Percentiles rank a stretch among this genome's conserved stretches.
Evolutionary conservation across 2,113 vertebrate genomes (phyloP).

Genomic region (Urocynchramus pylzowi): DNA sequence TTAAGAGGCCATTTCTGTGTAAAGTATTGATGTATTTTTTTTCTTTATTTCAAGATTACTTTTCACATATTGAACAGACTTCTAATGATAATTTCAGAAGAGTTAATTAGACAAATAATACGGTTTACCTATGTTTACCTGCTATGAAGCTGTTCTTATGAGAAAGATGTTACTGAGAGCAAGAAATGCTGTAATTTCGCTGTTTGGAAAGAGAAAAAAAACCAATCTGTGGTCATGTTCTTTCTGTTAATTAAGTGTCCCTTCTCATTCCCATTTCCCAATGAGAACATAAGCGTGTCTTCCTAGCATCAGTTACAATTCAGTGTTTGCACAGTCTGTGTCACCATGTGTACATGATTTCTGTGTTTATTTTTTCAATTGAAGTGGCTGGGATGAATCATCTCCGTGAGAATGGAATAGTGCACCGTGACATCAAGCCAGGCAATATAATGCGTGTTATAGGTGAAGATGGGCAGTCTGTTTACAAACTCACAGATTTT

Average conservation of each 20-base stretch:
- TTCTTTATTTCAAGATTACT: background rate
- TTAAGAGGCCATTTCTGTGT: background rate
- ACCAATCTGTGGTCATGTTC: background rate
- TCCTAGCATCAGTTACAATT: background rate
- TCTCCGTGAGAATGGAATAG: constrained; percentile 94
- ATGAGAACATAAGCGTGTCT: background rate
- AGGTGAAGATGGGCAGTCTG: constrained; percentile 92
- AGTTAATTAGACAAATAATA: background rate
- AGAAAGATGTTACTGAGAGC: background rate
- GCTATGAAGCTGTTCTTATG: background rate
- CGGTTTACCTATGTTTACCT: background rate
- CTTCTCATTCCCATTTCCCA: background rate
- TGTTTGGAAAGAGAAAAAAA: background rate
- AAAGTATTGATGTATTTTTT: background rate
- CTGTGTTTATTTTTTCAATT: background rate
- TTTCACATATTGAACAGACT: background rate
- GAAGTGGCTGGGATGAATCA: constrained; percentile 98
- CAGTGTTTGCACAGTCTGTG: background rate
- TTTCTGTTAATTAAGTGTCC: background rate
- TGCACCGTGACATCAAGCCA: constrained; percentile 97
- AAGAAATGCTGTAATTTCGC: background rate
- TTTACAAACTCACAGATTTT: constrained; percentile 98
- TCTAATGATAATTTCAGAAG: background rate
- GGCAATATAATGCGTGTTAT: constrained; percentile 98
- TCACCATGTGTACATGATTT: background rate